A percentile compares a stretch with the other conserved stretches of the same genome.
Conservation (phyloP, 2,113 vertebrate species). For the Vulpes ferrilata region DNA sequence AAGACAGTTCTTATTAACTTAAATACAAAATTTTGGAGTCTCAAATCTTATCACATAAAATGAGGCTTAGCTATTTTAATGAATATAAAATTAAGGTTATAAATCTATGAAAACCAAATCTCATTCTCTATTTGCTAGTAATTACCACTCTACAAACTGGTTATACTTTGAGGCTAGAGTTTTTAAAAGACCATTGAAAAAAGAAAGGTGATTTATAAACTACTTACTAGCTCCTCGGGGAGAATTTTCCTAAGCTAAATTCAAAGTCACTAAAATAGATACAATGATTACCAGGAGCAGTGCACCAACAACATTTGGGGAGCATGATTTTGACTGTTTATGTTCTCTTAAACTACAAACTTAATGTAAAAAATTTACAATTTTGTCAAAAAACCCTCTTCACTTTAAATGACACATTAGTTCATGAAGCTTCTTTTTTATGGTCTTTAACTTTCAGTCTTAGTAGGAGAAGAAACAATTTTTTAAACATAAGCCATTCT, state of each 20-base stretch:
- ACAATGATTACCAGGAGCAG: not conserved
- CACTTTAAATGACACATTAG: conserved; percentile 15
- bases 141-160: conserved; percentile 24
- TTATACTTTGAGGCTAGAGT: not conserved
- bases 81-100: conserved; percentile 5
- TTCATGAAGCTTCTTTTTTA: conserved; percentile 31
- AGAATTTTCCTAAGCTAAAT: conserved; percentile 49
- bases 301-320: not conserved
- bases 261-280: conserved; percentile 43
- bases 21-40: conserved; percentile 15
- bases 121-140: conserved; percentile 52
- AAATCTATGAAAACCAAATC: conserved; percentile 30
- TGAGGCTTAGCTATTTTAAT: conserved; percentile 27
- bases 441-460: conserved; percentile 34
- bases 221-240: not conserved
- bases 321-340: not conserved
- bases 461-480: not conserved
- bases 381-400: conserved; percentile 37
- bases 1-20: conserved; percentile 24
- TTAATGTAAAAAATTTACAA: conserved; percentile 2
- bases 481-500: not conserved
- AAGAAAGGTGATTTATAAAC: conserved; percentile 41
- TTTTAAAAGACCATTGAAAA: conserved; percentile 55
- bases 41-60: conserved; percentile 64
- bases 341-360: conserved; percentile 49